These are phyloP conservation scores for Leucania comma DNA, from an alignment of 2,888 invertebrate species.

Conservation along the genomic window DNA sequence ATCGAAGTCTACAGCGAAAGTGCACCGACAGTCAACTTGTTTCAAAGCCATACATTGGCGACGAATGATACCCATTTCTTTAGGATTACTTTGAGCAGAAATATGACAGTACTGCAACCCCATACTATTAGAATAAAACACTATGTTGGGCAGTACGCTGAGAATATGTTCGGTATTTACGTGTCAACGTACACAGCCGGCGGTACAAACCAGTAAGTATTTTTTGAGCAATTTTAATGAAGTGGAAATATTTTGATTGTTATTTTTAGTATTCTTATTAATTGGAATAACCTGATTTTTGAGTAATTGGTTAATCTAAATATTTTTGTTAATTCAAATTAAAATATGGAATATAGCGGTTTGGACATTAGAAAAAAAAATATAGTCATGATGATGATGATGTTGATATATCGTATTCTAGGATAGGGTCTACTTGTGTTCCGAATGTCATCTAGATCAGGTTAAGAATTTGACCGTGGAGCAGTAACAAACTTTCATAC, in stretches of 20 bases:
- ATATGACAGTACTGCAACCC: slow-evolving; percentile 75
- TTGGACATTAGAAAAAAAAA: no score
- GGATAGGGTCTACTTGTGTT: no score
- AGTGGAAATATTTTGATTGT: slow-evolving; percentile 13
- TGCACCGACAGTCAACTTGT: slow-evolving; percentile 64
- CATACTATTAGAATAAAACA: slow-evolving; percentile 88
- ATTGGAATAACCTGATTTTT: background rate
- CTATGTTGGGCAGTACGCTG: slow-evolving; percentile 90
- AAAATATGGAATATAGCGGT: background rate
- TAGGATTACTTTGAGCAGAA: slow-evolving; percentile 80
- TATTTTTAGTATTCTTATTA: background rate
- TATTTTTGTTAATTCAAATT: background rate
- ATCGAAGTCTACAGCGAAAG: slow-evolving; percentile 70
- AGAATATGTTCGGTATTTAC: slow-evolving; percentile 92
- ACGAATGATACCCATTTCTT: slow-evolving; percentile 86
- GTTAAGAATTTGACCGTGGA: no score
- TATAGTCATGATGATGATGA: no score
- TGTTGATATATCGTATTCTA: no score
- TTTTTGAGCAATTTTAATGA: slow-evolving; percentile 25
- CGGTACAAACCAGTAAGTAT: slow-evolving; percentile 77
- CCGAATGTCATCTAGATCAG: no score
- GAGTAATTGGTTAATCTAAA: background rate
- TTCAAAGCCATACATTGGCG: slow-evolving; percentile 63
- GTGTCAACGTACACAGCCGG: slow-evolving; percentile 87
- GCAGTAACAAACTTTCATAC: no score